Conservation (phyloP, 64 coral and sea anemone species). For the Pachyseris speciosa region DNA sequence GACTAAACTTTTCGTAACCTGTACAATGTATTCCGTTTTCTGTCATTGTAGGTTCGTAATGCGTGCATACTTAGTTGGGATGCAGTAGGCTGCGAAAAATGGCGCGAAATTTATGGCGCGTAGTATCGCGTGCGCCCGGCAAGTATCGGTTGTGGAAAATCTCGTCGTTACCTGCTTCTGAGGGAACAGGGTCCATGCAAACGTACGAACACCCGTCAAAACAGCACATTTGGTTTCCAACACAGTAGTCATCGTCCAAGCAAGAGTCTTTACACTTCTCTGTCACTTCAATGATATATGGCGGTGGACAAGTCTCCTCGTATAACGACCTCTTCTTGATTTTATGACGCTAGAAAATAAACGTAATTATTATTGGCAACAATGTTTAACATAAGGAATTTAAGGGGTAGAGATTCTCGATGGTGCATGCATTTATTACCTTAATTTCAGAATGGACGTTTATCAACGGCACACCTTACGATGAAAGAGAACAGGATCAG, state of each 20-base stretch:
- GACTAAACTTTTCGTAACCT: too few species aligned
- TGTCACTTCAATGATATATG: constrained; percentile 12
- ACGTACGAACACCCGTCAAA: constrained; percentile 40
- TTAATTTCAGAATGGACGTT: too few species aligned
- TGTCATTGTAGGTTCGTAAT: too few species aligned
- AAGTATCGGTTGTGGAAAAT: background rate
- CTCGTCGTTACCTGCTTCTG: background rate
- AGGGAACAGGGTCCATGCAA: constrained; percentile 54
- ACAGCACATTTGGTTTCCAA: constrained; percentile 59
- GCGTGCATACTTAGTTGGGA: too few species aligned
- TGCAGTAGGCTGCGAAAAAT: too few species aligned
- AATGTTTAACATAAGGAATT: too few species aligned
- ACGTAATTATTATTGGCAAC: too few species aligned
- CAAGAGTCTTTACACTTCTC: constrained; percentile 55
- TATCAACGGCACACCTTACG: too few species aligned
- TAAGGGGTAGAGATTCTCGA: too few species aligned
- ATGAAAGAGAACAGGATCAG: too few species aligned
- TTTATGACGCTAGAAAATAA: background rate
- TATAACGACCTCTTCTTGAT: constrained; percentile 46
- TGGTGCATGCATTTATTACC: too few species aligned
- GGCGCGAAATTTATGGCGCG: background rate
- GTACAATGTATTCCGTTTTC: too few species aligned
- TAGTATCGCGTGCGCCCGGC: background rate
- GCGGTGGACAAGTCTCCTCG: constrained; percentile 53
- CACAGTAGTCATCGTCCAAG: constrained; percentile 46